These are phyloP conservation scores for Mimachlamys varia DNA, from an alignment of 2,888 invertebrate genomes.

Conservation along the genomic window DNA sequence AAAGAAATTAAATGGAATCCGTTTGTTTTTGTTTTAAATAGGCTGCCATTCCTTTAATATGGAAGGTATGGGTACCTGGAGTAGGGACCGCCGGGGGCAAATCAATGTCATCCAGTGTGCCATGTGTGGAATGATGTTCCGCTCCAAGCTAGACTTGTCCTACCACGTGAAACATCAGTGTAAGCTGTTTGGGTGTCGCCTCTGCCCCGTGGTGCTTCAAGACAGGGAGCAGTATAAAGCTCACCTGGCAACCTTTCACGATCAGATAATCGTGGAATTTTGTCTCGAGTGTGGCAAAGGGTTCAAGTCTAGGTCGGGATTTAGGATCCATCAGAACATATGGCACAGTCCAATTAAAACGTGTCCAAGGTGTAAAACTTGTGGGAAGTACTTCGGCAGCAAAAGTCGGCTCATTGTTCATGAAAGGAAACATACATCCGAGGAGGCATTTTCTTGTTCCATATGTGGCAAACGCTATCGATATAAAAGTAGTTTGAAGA, in stretches of 20 bases:
- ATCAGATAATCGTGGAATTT: neutral
- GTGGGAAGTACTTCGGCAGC: slow-evolving; percentile 40
- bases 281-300: slow-evolving; percentile 45
- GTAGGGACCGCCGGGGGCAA: neutral
- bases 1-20: slow-evolving; percentile 2
- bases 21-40: slow-evolving; percentile 34
- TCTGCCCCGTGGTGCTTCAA: neutral
- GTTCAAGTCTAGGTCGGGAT: slow-evolving; percentile 39
- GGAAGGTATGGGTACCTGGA: slow-evolving; percentile 6
- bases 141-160: neutral
- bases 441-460: slow-evolving; percentile 37
- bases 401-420: slow-evolving; percentile 39
- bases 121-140: slow-evolving; percentile 14
- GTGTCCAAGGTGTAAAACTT: slow-evolving; percentile 36
- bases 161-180: slow-evolving; percentile 6
- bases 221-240: neutral
- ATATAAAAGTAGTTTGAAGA: slow-evolving; percentile 41
- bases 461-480: slow-evolving; percentile 38
- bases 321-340: slow-evolving; percentile 41
- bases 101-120: slow-evolving; percentile 28
- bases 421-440: slow-evolving; percentile 38
- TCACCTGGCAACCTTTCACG: slow-evolving; percentile 25
- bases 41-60: slow-evolving; percentile 20
- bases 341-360: slow-evolving; percentile 20
- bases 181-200: neutral